Base-by-base conservation (phyloP, 2,888 invertebrate genomes). In the Napeogenes inachia region DNA sequence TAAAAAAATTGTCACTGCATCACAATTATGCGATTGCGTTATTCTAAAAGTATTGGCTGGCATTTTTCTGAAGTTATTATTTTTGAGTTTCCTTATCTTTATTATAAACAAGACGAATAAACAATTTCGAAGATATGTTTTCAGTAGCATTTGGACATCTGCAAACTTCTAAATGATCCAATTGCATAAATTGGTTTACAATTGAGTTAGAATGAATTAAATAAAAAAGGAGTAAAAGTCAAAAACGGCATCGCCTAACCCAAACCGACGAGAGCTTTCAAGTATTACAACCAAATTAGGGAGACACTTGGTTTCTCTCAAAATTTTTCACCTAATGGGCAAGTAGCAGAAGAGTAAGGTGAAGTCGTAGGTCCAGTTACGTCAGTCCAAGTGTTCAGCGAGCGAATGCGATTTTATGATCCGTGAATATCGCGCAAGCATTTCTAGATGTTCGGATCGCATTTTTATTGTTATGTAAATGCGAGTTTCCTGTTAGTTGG, bases 391-490 rank as follows among this genome's bases (percentile, higher is more conserved):
- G 78, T 79, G 81, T 80, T 81, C 82, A 81, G 79, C 78, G 79
- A 79, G 73, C 82, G 79, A 83, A 81, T 79, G 80, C 80, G 83
- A 87, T 85, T 90, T 90, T 90, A 90, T 90, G 90, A 88, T 86
- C 90, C 89, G 89, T 89, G 90, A 90, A 90, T 89, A 89, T 87
- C 88, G 85, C 86, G 73, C 82, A 84, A 83, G 88, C 89, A 88
- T 89, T 89, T 86, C 87, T 89, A 87, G 89, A 89, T 89, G 89
- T 88, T 87, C 81, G 86, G 86, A 89, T 88, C 88, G 87, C 84
- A 86, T 89, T 90, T 89, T 90, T 89, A 90, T 90, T 90, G 90
- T 90, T 87, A 90, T 90, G 89, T 88, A 89, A 90, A 90, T 89
- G 83, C 80, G 88, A 85, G 87, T 87, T 89, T 89, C 80, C 89